A percentile compares a stretch with the other conserved stretches of the same genome.
These are phyloP conservation scores for Oreotragus oreotragus DNA, from an alignment of 2,113 vertebrate genomes.

Conservation along the genomic window DNA sequence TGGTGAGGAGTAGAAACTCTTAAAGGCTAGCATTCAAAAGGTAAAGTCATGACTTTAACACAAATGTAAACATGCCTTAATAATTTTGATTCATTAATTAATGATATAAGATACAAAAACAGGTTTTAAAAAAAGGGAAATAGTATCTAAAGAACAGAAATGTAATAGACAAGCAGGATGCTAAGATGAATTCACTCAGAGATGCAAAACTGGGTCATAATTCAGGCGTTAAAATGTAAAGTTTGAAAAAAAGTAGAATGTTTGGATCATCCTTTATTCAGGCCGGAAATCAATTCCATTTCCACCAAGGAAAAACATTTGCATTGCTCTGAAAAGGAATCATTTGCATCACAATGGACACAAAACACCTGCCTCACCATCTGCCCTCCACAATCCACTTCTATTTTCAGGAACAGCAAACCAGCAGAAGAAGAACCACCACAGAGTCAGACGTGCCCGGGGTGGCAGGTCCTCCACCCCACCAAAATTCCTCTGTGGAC, in stretches of 20 bases:
- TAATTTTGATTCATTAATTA: neutral
- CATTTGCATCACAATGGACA: neutral
- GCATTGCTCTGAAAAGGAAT: neutral
- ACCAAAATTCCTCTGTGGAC: neutral
- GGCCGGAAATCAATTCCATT: neutral
- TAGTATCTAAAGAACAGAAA: neutral
- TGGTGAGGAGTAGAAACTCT: neutral
- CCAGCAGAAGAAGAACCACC: neutral
- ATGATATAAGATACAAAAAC: neutral
- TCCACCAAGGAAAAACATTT: neutral
- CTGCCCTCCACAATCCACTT: neutral
- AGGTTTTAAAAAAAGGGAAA: neutral
- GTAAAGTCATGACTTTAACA: neutral
- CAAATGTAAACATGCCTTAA: neutral
- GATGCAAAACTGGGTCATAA: neutral
- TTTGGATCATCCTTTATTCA: neutral
- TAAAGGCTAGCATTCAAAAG: neutral
- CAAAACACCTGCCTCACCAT: neutral
- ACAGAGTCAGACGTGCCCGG: neutral
- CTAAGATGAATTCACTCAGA: neutral
- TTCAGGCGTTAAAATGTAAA: neutral
- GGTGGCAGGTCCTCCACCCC: neutral
- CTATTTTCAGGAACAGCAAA: neutral
- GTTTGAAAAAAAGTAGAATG: neutral
- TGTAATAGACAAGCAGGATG: neutral